Conservation (phyloP, 1,140 invertebrate species). For the Phymastichus coffea region DNA sequence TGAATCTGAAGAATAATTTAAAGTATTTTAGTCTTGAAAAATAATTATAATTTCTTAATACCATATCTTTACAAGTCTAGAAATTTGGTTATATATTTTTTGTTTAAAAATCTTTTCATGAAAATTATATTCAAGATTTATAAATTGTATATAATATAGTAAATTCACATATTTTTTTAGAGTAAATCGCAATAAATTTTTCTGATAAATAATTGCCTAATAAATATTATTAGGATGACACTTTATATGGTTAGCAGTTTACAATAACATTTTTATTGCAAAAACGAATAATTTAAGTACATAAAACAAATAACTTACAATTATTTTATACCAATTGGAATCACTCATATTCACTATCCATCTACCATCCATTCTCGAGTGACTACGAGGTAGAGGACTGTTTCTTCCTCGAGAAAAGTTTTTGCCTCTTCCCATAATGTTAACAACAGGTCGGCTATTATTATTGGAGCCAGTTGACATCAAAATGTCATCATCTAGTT, state of each 20-base stretch:
- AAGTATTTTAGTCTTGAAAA: not conserved
- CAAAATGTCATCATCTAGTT: slow-evolving; percentile 41
- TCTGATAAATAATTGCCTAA: not conserved
- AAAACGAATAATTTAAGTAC: not conserved
- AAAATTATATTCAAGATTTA: not conserved
- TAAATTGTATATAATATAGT: not conserved
- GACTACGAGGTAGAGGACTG: slow-evolving; percentile 34
- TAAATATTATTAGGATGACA: not conserved
- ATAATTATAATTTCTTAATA: not conserved
- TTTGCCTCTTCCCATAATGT: slow-evolving; percentile 29
- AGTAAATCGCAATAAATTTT: not conserved
- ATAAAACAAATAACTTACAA: slow-evolving; percentile 45
- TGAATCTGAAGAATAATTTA: slow-evolving; percentile 60
- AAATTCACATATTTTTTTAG: not conserved
- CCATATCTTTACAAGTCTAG: not conserved
- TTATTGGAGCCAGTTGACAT: slow-evolving; percentile 36
- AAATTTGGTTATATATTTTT: not conserved
- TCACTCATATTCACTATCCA: slow-evolving; percentile 20
- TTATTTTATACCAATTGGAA: slow-evolving; percentile 63
- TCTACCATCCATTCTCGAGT: slow-evolving; percentile 26
- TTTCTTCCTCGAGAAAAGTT: slow-evolving; percentile 34
- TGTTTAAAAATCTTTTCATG: not conserved
- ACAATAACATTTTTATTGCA: not conserved
- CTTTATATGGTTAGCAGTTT: not conserved
- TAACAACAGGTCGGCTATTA: slow-evolving; percentile 34